phyloP scores from a whole-genome alignment of 2,113 vertebrate species.

The Labrus mixtus region DNA sequence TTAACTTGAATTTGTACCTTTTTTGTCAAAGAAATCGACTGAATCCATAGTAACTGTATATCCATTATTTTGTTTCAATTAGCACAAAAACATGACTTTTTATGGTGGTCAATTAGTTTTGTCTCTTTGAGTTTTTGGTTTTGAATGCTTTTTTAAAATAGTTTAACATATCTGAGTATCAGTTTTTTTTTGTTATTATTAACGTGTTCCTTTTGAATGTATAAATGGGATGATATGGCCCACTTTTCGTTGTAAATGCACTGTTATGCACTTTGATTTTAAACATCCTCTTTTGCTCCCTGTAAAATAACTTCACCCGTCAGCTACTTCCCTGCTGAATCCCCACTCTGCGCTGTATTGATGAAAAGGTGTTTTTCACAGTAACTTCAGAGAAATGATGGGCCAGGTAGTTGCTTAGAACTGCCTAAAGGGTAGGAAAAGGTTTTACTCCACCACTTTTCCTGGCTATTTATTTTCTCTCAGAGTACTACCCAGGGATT shows the following conservation, averaged over 20 bases:
- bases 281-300: conserved; percentile 17
- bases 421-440: conserved; percentile 11
- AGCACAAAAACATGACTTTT: no score
- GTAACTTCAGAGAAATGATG: conserved; percentile 13
- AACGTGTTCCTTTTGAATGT: no score
- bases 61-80: no score
- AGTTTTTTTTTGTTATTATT: no score
- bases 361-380: conserved; percentile 9
- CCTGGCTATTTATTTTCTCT: neutral
- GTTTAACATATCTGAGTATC: no score
- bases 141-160: no score
- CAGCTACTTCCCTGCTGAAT: conserved; percentile 15
- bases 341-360: neutral
- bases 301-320: conserved; percentile 15
- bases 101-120: no score
- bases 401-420: neutral
- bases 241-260: neutral
- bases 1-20: no score
- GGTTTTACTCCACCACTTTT: conserved; percentile 23
- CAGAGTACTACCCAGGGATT: conserved; percentile 3
- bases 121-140: no score
- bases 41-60: no score
- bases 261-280: neutral
- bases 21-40: no score
- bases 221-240: no score